Conservation (phyloP, 2,797 vertebrate genomes). For the Macrochelys suwanniensis region DNA sequence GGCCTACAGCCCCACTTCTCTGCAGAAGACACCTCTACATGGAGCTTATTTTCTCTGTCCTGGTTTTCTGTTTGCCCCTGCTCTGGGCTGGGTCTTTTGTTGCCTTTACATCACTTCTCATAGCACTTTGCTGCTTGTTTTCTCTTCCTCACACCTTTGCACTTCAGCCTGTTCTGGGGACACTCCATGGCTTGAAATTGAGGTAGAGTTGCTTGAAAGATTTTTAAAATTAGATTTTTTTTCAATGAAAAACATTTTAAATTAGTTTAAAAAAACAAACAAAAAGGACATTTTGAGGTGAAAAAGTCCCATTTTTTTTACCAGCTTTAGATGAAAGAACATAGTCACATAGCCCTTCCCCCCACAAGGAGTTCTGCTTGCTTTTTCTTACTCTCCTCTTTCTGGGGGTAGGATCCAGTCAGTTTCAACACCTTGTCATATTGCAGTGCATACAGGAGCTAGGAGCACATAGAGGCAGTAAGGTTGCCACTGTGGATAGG, state of each 20-base stretch:
- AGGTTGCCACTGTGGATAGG: neutral
- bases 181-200: neutral
- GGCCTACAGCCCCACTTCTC: constrained; percentile 40
- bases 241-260: neutral
- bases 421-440: neutral
- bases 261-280: neutral
- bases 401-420: accelerated
- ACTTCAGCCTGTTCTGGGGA: neutral
- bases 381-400: neutral
- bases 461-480: neutral
- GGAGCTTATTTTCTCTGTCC: neutral
- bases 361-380: neutral
- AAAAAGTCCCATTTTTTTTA: neutral
- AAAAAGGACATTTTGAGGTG: neutral
- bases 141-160: neutral
- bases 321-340: neutral
- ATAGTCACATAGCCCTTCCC: neutral
- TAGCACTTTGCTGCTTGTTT: neutral
- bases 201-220: neutral
- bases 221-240: neutral
- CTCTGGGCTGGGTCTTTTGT: neutral
- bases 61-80: neutral
- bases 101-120: neutral
- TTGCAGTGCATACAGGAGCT: neutral
- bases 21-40: constrained; percentile 24